phyloP scores from a whole-genome alignment of 2,113 vertebrate genomes.

The Aptenodytes forsteri region DNA sequence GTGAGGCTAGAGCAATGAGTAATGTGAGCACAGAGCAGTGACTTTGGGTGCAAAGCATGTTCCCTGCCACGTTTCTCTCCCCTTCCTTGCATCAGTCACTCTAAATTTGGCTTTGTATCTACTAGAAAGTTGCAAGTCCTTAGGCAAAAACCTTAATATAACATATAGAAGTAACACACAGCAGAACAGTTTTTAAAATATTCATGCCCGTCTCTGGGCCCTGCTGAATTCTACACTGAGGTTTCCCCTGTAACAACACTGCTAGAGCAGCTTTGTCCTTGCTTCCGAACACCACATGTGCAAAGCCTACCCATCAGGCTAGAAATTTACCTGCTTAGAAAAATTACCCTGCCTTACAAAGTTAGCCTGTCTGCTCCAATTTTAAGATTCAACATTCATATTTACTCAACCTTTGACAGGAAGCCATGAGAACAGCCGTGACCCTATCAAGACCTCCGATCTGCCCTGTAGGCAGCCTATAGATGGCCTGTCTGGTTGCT shows the following conservation, averaged over 20 bases:
- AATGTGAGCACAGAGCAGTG: rapidly evolving
- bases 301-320: not conserved
- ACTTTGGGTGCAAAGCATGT: rapidly evolving
- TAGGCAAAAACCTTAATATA: not conserved
- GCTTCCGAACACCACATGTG: not conserved
- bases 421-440: not conserved
- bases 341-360: not conserved
- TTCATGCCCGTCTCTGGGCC: rapidly evolving
- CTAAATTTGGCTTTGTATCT: not conserved
- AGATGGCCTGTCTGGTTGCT: not conserved
- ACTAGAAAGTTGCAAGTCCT: not conserved
- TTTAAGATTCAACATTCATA: not conserved
- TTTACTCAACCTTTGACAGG: not conserved
- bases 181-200: no score
- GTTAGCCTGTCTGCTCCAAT: not conserved
- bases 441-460: not conserved
- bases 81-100: not conserved
- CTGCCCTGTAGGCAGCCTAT: not conserved
- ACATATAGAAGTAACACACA: rapidly evolving
- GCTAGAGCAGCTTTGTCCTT: not conserved
- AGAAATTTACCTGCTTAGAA: not conserved
- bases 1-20: no score
- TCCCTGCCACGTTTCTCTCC: rapidly evolving
- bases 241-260: rapidly evolving
- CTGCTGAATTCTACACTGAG: not conserved